These are phyloP conservation scores for Albula goreensis DNA, from an alignment of 2,113 vertebrate genomes.

Conservation along the genomic window DNA sequence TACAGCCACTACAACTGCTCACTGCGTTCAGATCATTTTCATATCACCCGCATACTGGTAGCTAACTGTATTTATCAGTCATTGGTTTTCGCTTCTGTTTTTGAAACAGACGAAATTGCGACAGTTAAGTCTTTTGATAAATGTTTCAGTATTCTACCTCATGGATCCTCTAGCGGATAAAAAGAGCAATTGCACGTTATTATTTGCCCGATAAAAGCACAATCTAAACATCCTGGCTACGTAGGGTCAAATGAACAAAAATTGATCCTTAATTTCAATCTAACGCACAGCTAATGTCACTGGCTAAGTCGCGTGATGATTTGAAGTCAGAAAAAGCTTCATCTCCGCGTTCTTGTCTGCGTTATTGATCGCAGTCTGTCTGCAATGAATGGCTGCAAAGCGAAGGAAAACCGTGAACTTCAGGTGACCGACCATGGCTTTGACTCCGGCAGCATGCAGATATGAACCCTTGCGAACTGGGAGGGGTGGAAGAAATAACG, in stretches of 20 bases:
- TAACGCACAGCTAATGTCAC: background rate
- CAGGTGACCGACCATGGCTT: slow-evolving; percentile 92
- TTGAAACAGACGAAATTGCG: slow-evolving; percentile 41
- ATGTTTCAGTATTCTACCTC: slow-evolving; percentile 46
- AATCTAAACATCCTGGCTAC: slow-evolving; percentile 66
- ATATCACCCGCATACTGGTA: background rate
- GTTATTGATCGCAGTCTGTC: slow-evolving; percentile 80
- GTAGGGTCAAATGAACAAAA: slow-evolving; percentile 64
- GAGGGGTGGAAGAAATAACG: slow-evolving; percentile 59
- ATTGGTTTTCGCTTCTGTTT: background rate
- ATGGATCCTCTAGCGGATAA: slow-evolving; percentile 73
- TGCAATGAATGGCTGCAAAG: slow-evolving; percentile 80
- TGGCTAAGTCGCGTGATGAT: background rate
- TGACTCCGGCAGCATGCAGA: slow-evolving; percentile 74
- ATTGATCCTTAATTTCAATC: slow-evolving; percentile 24
- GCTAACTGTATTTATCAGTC: background rate
- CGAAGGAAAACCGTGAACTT: slow-evolving; percentile 87
- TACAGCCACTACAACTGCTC: background rate
- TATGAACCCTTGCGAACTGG: slow-evolving; percentile 63
- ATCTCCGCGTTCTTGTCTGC: slow-evolving; percentile 53
- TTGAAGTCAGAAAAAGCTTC: slow-evolving; percentile 3
- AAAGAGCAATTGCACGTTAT: slow-evolving; percentile 63
- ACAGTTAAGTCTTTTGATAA: slow-evolving; percentile 53
- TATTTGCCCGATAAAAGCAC: slow-evolving; percentile 67
- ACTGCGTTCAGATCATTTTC: background rate